phyloP scores from a whole-genome alignment of 2,888 invertebrate genomes.

The Pterostichus niger region DNA sequence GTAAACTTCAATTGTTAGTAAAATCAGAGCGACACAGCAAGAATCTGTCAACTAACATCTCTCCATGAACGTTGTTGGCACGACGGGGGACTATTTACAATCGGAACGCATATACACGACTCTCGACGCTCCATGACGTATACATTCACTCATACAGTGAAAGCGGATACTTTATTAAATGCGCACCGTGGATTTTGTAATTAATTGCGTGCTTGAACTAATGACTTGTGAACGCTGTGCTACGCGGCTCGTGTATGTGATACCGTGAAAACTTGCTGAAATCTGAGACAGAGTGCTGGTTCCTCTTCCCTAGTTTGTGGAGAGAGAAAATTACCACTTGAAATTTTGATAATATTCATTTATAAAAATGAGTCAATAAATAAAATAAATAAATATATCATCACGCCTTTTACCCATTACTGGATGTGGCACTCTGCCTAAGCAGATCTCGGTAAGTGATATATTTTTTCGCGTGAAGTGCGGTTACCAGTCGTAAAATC shows the following conservation, averaged over 20 bases:
- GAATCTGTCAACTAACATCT: not conserved
- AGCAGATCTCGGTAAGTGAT: no score
- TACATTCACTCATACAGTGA: not conserved
- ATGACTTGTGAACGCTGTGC: conserved; percentile 68
- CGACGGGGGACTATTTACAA: conserved; percentile 17
- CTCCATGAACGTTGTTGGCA: not conserved
- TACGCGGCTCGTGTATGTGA: not conserved
- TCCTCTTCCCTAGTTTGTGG: not conserved
- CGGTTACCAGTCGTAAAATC: no score
- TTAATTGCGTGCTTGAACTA: conserved; percentile 69
- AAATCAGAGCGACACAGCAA: not conserved
- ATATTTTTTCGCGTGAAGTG: no score
- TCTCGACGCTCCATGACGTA: not conserved
- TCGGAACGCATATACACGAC: not conserved
- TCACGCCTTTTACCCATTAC: no score
- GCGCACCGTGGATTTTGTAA: conserved; percentile 70
- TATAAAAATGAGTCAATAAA: no score
- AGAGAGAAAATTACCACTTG: no score
- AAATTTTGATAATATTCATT: no score
- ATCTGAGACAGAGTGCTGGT: not conserved
- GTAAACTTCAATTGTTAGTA: no score
- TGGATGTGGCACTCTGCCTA: no score
- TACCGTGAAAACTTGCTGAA: conserved; percentile 18
- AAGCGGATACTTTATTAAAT: conserved; percentile 68
- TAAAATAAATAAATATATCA: no score